phyloP scores from a whole-genome alignment of 1,140 invertebrate species.

The Drosophila azteca region DNA sequence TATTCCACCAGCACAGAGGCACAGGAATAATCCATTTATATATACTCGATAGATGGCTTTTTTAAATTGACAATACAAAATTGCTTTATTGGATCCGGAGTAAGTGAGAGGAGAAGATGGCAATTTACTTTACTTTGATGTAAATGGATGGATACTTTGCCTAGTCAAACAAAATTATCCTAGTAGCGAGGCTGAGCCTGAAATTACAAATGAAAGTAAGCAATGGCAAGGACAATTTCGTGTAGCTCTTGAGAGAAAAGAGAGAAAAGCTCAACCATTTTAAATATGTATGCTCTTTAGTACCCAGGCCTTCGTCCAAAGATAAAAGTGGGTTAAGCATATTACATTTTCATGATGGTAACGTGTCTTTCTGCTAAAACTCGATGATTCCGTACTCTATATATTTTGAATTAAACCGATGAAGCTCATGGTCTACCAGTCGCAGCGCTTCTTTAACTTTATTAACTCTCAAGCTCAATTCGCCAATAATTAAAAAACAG shows the following conservation, averaged over 20 bases:
- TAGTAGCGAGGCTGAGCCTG: not conserved
- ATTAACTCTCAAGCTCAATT: no score
- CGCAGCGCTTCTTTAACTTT: no score
- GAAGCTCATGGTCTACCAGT: no score
- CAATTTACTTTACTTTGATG: constrained; percentile 52
- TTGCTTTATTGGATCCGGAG: constrained; percentile 58
- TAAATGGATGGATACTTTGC: constrained; percentile 16
- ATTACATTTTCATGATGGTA: no score
- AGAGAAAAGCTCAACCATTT: constrained; percentile 13
- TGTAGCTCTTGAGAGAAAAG: not conserved
- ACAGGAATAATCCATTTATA: constrained; percentile 64
- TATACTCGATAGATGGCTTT: constrained; percentile 67
- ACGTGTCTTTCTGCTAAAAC: constrained; percentile 50
- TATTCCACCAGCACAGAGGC: constrained; percentile 29
- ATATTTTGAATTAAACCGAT: no score
- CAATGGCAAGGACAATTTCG: not conserved
- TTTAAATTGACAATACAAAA: constrained; percentile 74
- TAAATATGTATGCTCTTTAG: constrained; percentile 15
- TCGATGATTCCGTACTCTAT: constrained; percentile 31
- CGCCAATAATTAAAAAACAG: no score
- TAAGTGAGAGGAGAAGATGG: constrained; percentile 6
- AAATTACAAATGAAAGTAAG: constrained; percentile 5
- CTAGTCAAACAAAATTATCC: constrained; percentile 39
- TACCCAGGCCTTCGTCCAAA: no score
- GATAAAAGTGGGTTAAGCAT: no score